Percentiles rank a stretch among this genome's conserved stretches.
Conservation (phyloP, 2,888 invertebrate species). For the Dichetophora obliterata region DNA sequence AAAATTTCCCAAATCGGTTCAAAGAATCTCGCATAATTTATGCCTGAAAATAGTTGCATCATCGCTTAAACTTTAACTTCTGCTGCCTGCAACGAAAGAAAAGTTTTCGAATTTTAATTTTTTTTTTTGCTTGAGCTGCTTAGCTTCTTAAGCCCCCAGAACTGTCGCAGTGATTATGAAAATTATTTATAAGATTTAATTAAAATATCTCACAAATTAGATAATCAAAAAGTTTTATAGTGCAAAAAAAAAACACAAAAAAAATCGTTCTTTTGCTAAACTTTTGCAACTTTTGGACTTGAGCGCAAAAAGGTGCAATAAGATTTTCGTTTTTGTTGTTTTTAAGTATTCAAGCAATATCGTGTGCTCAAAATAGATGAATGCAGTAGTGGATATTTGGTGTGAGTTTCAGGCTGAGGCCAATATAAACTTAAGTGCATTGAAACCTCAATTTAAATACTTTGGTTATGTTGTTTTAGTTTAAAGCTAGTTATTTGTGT, state of each 20-base stretch:
- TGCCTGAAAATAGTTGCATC: conserved; percentile 14
- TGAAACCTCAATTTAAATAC: conserved; percentile 26
- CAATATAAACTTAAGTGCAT: conserved; percentile 4
- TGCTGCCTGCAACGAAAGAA: background rate
- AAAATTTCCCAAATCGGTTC: conserved; percentile 21
- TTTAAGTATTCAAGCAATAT: conserved; percentile 1
- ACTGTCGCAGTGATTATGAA: conserved; percentile 20
- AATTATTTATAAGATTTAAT: conserved; percentile 40
- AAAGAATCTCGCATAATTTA: conserved; percentile 23
- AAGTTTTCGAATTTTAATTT: background rate
- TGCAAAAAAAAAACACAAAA: background rate
- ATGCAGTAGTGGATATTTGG: too few relatives aligned
- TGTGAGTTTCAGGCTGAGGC: too few relatives aligned
- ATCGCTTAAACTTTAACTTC: background rate
- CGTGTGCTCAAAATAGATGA: too few relatives aligned
- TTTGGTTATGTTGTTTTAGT: background rate
- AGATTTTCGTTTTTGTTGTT: background rate
- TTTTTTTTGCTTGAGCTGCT: background rate
- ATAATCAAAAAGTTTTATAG: conserved; percentile 28
- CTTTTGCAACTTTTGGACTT: background rate
- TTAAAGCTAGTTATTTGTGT: too few relatives aligned
- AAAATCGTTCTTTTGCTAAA: background rate
- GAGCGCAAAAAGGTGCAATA: conserved; percentile 10
- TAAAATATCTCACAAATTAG: conserved; percentile 40
- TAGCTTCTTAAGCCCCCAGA: background rate